Base-by-base conservation (phyloP, 2,888 invertebrate genomes). In the Macrophya alboannulata region DNA sequence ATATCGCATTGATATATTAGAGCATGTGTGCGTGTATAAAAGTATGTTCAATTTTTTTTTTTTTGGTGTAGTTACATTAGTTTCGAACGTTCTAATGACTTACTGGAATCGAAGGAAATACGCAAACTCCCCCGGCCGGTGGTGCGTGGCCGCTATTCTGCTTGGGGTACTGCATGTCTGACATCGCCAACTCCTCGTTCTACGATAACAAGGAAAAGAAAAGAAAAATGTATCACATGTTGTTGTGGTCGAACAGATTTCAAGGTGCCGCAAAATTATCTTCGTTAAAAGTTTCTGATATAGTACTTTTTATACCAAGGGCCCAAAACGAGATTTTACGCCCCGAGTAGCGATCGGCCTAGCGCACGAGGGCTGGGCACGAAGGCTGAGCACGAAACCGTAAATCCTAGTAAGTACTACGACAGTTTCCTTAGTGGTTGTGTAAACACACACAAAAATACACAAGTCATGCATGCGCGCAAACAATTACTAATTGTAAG, bases 111-210 rank as follows among this genome's bases (percentile, higher is more conserved):
- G 94, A 94, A 87, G 95, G 94, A 90, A 94, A 95, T 89, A 94
- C 94, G 89, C 94, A 92, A 88, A 94, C 94, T 88, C 94, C 94
- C 87, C 94, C 94, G 87, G 94, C 93, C 88, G 94, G 94, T 87
- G 94, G 94, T 85, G 94, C 93, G 89, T 94, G 94, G 31, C 59
- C 62, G 85, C 92, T 92, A 88, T 94, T 94, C 89, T 94, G 94
- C 89, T 96, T 96, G 88, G 96, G 96, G 93, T 96, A 96, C 92
- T 96, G 96, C 95, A 95, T 96, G 92, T 97, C 97, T 92, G 96
- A 95, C 94, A 96, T 95, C 86, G 96, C 96, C 91, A 96, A 96
- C 92, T 97, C 97, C 94, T 97, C 97, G 94, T 95, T 96, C 96
- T 96, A 95, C 85, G 94, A 94, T 88, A 48, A 68, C 94, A 88